Conservation (phyloP, 2,797 vertebrate genomes). For the Ispidina lecontei region DNA sequence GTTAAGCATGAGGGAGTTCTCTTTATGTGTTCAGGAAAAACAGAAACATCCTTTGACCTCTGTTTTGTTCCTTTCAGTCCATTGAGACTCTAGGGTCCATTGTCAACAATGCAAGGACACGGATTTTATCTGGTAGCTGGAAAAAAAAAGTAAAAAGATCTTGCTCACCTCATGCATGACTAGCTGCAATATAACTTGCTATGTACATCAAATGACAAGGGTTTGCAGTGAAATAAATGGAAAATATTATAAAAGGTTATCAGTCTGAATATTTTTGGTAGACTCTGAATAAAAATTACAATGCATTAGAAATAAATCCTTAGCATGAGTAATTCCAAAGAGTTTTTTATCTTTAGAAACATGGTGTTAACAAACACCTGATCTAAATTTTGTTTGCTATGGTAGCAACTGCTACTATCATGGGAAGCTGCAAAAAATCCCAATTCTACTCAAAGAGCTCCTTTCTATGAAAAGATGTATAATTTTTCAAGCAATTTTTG, state of each 20-base stretch:
- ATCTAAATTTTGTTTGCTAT: slow-evolving; percentile 15
- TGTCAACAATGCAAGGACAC: background rate
- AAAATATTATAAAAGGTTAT: background rate
- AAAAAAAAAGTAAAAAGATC: background rate
- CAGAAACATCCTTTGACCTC: background rate
- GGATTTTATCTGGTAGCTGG: background rate
- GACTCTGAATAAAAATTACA: background rate
- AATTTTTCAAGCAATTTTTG: background rate
- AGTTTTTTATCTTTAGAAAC: background rate
- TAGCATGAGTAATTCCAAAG: background rate
- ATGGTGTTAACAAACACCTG: slow-evolving; percentile 9
- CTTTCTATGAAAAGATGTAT: background rate
- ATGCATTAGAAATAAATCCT: background rate
- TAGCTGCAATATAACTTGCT: background rate
- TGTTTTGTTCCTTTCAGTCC: background rate
- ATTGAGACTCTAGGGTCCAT: background rate
- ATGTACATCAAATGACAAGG: background rate
- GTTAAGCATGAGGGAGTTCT: background rate
- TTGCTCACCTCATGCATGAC: background rate
- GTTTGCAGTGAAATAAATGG: background rate
- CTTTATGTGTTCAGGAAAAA: background rate
- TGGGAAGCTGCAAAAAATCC: background rate
- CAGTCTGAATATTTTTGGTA: background rate
- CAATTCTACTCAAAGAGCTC: background rate
- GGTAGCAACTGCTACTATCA: background rate